These are phyloP conservation scores for Melanerpes aurifrons DNA, from an alignment of 2,113 vertebrate species.

Conservation along the genomic window DNA sequence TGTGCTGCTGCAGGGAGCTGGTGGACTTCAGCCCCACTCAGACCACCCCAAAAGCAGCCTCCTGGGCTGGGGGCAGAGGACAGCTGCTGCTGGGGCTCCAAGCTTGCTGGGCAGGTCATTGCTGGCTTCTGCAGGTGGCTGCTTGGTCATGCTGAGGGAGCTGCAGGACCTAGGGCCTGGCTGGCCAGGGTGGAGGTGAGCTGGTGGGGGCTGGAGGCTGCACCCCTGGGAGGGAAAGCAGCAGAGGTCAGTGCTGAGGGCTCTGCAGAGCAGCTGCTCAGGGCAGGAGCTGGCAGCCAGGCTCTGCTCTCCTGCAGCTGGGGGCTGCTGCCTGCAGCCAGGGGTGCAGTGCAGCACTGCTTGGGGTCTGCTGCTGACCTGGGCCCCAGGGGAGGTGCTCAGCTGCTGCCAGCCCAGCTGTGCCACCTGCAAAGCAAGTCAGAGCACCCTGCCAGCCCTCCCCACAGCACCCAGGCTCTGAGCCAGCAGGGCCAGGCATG, in stretches of 20 bases:
- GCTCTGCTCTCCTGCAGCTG: not conserved
- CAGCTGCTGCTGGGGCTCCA: not conserved
- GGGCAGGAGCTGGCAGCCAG: not conserved
- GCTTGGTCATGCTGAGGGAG: not conserved
- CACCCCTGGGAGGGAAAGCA: not conserved
- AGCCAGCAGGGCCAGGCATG: fast-evolving
- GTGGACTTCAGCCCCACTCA: not conserved
- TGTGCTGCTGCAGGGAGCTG: not conserved
- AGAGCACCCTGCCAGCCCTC: not conserved
- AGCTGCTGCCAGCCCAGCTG: not conserved
- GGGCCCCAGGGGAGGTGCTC: not conserved
- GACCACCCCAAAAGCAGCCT: not conserved
- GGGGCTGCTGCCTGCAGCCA: not conserved
- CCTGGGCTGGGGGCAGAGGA: fast-evolving
- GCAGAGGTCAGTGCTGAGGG: not conserved
- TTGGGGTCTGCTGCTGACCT: not conserved
- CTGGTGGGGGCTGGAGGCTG: not conserved
- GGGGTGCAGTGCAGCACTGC: not conserved
- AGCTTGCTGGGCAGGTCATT: not conserved
- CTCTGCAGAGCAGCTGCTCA: not conserved
- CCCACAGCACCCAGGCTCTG: not conserved
- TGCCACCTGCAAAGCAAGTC: conserved; percentile 21
- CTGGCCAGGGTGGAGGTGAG: fast-evolving
- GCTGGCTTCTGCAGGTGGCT: not conserved
- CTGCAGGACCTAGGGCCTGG: not conserved